Evolutionary conservation across 2,888 invertebrate species (phyloP).

Genomic region (Drosophila kokeensis): DNA sequence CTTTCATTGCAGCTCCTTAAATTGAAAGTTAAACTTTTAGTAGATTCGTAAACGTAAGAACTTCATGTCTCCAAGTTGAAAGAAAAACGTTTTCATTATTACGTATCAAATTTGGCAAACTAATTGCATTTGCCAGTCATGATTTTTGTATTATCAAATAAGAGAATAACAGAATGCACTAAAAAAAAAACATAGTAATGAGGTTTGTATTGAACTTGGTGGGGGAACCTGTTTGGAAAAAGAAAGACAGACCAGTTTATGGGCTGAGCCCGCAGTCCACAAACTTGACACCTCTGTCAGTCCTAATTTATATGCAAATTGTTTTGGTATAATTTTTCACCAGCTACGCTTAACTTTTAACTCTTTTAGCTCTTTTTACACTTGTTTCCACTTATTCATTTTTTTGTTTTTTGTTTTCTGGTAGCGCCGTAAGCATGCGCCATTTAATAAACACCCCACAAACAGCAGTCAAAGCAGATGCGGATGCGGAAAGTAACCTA

Average conservation of each 20-base stretch:
- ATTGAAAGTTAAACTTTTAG: constrained; percentile 16
- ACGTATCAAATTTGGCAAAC: not conserved
- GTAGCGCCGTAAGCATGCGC: constrained; percentile 60
- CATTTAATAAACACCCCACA: constrained; percentile 72
- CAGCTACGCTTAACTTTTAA: constrained; percentile 49
- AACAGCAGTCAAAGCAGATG: constrained; percentile 26
- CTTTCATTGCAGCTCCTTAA: constrained; percentile 2
- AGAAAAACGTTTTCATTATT: not conserved
- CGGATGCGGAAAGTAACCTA: constrained; percentile 31
- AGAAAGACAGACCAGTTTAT: not conserved
- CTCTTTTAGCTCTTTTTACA: constrained; percentile 37
- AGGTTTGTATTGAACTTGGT: constrained; percentile 4
- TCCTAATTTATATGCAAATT: constrained; percentile 78
- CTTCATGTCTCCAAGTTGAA: not conserved
- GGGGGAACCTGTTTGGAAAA: constrained; percentile 4
- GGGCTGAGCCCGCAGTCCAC: constrained; percentile 15
- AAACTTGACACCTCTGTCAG: constrained; percentile 65
- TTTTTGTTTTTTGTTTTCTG: constrained; percentile 2
- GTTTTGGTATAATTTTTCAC: constrained; percentile 62
- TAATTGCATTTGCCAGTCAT: constrained; percentile 3
- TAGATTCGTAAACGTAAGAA: not conserved
- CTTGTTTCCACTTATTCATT: not conserved
- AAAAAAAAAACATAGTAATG: not conserved
- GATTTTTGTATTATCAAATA: not conserved
- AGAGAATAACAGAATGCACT: not conserved